Evolutionary conservation across 2,888 invertebrate genomes (phyloP).

Genomic region (Cheilosia pagana): DNA sequence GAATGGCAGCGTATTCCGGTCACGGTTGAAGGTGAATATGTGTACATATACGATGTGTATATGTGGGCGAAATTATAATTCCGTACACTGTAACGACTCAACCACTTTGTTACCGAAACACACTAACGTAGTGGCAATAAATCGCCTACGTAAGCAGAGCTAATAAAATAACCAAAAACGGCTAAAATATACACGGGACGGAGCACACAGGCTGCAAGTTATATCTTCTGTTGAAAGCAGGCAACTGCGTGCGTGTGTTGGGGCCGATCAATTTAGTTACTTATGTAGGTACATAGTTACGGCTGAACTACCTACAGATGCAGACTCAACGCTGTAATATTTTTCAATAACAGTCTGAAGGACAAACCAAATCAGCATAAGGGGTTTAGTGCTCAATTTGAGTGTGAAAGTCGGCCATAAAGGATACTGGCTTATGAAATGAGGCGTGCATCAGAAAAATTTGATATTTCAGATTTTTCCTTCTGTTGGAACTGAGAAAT

Average conservation of each 20-base stretch:
- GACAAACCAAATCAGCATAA: conserved; percentile 12
- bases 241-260: conserved; percentile 31
- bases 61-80: conserved; percentile 46
- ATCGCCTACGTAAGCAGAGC: conserved; percentile 30
- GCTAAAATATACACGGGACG: conserved; percentile 23
- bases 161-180: conserved; percentile 37
- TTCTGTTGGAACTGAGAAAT: too few relatives aligned
- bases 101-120: conserved; percentile 29
- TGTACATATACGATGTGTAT: not conserved
- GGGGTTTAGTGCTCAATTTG: conserved; percentile 19
- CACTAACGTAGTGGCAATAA: conserved; percentile 36
- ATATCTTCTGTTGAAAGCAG: conserved; percentile 39
- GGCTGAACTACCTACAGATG: not conserved
- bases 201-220: conserved; percentile 46
- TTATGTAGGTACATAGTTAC: not conserved
- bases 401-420: conserved; percentile 6
- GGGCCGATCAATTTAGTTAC: conserved; percentile 43
- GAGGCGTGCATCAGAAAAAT: too few relatives aligned
- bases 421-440: not conserved
- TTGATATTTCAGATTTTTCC: too few relatives aligned
- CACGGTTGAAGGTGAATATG: conserved; percentile 19
- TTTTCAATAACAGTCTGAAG: conserved; percentile 12
- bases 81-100: conserved; percentile 21
- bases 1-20: conserved; percentile 26
- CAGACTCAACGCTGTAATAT: conserved; percentile 20